These are phyloP conservation scores for Drosophila mimetica DNA, from an alignment of 2,888 invertebrate species.

Conservation along the genomic window DNA sequence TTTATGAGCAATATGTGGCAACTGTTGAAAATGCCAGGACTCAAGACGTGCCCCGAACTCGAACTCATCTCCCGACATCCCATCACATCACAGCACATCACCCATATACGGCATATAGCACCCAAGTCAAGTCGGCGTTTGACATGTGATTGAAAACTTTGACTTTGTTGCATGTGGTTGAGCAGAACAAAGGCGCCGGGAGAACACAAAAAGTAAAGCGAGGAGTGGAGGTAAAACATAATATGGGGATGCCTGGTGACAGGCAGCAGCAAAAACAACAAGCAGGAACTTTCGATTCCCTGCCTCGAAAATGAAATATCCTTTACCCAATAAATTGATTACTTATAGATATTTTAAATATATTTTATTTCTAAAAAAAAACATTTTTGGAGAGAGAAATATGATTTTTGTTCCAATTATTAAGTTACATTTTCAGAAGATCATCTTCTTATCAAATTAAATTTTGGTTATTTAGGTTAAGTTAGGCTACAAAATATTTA, in stretches of 20 bases:
- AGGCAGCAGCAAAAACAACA: constrained; percentile 25
- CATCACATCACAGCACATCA: constrained; percentile 15
- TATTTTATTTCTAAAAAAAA: too few species aligned
- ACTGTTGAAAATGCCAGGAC: constrained; percentile 71
- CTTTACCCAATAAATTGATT: too few species aligned
- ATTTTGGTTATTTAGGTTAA: too few species aligned
- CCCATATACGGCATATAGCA: constrained; percentile 21
- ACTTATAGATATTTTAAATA: too few species aligned
- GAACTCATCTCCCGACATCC: constrained; percentile 1
- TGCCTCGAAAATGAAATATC: not conserved
- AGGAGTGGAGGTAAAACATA: constrained; percentile 35
- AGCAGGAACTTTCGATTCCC: not conserved
- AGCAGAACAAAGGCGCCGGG: constrained; percentile 45
- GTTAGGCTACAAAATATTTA: too few species aligned
- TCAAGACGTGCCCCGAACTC: constrained; percentile 24
- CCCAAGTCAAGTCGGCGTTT: constrained; percentile 71
- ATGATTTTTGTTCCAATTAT: too few species aligned
- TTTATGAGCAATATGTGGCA: constrained; percentile 78
- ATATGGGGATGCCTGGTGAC: constrained; percentile 47
- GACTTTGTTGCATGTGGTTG: constrained; percentile 76
- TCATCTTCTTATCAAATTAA: too few species aligned
- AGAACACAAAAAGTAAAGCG: constrained; percentile 24
- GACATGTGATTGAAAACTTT: constrained; percentile 81
- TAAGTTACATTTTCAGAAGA: too few species aligned
- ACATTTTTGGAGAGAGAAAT: too few species aligned